Conservation (phyloP, 2,888 invertebrate species). For the Beris chalybata region DNA sequence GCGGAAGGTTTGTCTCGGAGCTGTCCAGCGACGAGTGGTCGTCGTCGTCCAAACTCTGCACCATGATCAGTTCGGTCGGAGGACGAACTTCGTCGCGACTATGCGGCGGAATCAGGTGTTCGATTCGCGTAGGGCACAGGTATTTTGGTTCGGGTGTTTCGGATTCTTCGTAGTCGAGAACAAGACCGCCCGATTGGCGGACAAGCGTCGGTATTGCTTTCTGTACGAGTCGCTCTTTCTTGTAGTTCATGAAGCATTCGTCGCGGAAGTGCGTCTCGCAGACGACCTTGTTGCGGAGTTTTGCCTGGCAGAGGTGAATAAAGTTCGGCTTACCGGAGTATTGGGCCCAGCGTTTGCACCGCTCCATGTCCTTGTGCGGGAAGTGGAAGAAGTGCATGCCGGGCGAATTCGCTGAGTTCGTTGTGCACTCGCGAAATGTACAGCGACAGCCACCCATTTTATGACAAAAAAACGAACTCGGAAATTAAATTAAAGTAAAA, state of each 20-base stretch:
- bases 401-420: conserved; percentile 52
- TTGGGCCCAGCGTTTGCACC: conserved; percentile 55
- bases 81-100: too few species aligned
- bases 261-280: conserved; percentile 60
- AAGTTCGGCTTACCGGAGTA: conserved; percentile 53
- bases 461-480: neutral
- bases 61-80: neutral
- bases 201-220: conserved; percentile 57
- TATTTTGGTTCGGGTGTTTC: conserved; percentile 43
- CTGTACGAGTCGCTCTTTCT: conserved; percentile 56
- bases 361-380: conserved; percentile 54
- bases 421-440: conserved; percentile 58
- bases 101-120: conserved; percentile 48
- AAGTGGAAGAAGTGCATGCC: conserved; percentile 60
- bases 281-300: conserved; percentile 57
- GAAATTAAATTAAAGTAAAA: too few species aligned
- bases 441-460: conserved; percentile 62
- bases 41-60: neutral
- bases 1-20: neutral
- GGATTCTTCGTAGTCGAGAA: conserved; percentile 46
- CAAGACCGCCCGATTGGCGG: conserved; percentile 44
- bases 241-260: conserved; percentile 57
- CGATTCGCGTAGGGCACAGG: conserved; percentile 39
- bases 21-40: neutral
- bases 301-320: conserved; percentile 50